These are phyloP conservation scores for Agriopis leucophaearia DNA, from an alignment of 2,888 invertebrate genomes.

Conservation along the genomic window DNA sequence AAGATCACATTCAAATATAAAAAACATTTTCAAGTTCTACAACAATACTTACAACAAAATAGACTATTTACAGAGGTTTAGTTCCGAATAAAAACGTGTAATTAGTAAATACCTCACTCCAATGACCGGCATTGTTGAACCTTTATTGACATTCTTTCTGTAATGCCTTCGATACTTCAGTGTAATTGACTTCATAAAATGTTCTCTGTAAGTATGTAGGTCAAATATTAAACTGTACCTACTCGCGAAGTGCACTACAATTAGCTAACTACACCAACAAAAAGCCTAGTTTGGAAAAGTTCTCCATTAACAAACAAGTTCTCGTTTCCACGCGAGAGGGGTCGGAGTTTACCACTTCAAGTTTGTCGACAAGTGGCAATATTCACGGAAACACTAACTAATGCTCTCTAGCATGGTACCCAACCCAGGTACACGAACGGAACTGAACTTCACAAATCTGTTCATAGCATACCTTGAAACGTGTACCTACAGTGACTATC, in stretches of 20 bases:
- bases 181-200: constrained; percentile 21
- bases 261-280: constrained; percentile 3
- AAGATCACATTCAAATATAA: too few relatives aligned
- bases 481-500: too few relatives aligned
- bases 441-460: not conserved
- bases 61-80: not conserved
- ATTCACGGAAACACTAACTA: constrained; percentile 18
- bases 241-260: constrained; percentile 1
- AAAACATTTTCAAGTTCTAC: too few relatives aligned
- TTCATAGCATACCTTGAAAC: not conserved
- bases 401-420: not conserved
- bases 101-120: constrained; percentile 24
- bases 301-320: not conserved
- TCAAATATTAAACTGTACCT: not conserved
- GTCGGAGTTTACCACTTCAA: constrained; percentile 10
- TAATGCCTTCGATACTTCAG: constrained; percentile 11
- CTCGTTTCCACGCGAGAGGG: not conserved
- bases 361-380: constrained; percentile 14
- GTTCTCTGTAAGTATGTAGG: constrained; percentile 8
- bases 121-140: constrained; percentile 7
- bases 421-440: not conserved
- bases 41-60: not conserved
- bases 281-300: not conserved
- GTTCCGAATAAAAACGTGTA: constrained; percentile 8
- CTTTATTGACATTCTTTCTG: constrained; percentile 25